These are phyloP conservation scores for Gorsachius goisagi DNA, from an alignment of 2,113 vertebrate species.

Conservation along the genomic window DNA sequence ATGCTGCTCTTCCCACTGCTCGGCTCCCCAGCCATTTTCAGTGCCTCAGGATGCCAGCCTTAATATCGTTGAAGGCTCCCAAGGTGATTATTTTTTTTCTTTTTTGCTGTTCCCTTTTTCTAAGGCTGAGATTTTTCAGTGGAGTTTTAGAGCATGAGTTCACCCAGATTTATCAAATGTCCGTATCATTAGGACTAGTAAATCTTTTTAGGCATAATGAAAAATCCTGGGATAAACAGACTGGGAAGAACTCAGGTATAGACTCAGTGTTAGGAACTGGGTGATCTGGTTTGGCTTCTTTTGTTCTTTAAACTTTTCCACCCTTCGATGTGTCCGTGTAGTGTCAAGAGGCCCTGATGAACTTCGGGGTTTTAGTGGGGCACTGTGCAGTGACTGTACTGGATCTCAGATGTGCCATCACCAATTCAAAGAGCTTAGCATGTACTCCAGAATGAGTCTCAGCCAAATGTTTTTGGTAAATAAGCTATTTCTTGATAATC, in stretches of 20 bases:
- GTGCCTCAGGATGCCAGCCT: neutral
- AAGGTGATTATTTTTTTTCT: neutral
- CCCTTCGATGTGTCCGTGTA: neutral
- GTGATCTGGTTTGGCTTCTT: neutral
- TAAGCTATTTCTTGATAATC: neutral
- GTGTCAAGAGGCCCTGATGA: neutral
- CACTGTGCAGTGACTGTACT: neutral
- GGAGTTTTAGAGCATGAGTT: neutral
- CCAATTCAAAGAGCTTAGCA: neutral
- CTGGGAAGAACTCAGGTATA: neutral
- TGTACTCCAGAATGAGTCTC: neutral
- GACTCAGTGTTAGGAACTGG: neutral
- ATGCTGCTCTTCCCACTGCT: neutral
- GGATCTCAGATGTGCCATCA: neutral
- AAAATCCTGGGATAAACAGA: neutral
- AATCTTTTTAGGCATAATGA: neutral
- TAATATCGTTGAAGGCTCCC: constrained; percentile 9
- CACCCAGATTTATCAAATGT: neutral
- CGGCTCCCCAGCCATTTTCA: neutral
- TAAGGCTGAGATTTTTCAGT: constrained; percentile 3
- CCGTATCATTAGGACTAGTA: neutral
- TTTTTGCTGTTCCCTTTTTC: neutral
- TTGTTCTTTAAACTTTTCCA: neutral
- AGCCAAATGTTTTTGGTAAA: neutral
- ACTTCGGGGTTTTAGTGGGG: neutral